Evolutionary conservation across 2,888 invertebrate genomes (phyloP), one percentile per base, ranked within the genome.

Genomic region (Barypeithes pellucidus): DNA sequence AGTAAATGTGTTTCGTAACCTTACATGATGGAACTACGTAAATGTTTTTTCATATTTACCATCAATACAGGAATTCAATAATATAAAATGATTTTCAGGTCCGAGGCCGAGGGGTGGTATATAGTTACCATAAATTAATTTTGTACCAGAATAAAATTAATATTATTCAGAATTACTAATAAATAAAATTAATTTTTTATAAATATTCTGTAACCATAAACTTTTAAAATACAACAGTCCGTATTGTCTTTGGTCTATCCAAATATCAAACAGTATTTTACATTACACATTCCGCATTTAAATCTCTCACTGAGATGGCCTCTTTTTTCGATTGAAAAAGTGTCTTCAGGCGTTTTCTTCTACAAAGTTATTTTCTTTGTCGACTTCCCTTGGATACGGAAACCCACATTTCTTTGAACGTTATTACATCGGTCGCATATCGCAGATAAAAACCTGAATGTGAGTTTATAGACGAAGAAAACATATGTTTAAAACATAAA

Each of bases 341-440:
- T 50, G 22, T 11, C 50, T 50, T 24, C 50, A 50, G 50, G 50
- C 50, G 22, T 22, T 50, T 45, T 50, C 22, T 18, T 22, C 16
- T 50, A 50, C 50, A 50, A 18, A 50, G 22, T 22, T 50, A 50
- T 50, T 50, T 50, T 50, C 50, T 50, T 50, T 50, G 50, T 22
- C 50, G 50, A 24, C 12, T 50, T 50, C 24, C 22, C 50, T 50
- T 20, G 50, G 50, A 50, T 50, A 50, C 50, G 24, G 22, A 50
- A 50, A 50, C n/a, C 50, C 22, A 50, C 50, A 50, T 50, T 50
- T 50, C 50, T 50, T 50, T 50, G 50, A 50, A 50, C 50, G 50
- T 24, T 50, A 50, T 50, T 50, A 50, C 22, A 50, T 50, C 24
- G 50, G 12, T 50, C 22, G 9, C n/a, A 22, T 50, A 22, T 50